A percentile compares a stretch with the other conserved stretches of the same genome.
Evolutionary conservation across 2,113 vertebrate species (phyloP).

Genomic region (Eulacestoma nigropectus): DNA sequence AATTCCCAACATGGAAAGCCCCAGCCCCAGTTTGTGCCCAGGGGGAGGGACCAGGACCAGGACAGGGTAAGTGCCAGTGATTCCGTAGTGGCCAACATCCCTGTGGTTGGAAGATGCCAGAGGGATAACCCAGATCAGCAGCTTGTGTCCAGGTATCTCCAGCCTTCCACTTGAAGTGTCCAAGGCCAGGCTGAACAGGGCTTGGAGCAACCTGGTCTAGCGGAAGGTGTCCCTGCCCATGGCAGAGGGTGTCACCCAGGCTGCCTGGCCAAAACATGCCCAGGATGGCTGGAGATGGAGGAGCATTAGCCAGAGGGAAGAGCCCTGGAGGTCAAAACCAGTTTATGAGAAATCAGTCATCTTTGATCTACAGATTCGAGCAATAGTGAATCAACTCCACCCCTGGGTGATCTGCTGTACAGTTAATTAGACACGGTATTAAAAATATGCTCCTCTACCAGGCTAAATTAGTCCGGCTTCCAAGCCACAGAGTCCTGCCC

Average conservation of each 20-base stretch:
- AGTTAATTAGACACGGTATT: conserved; percentile 35
- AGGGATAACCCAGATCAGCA: not conserved
- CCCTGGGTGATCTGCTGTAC: conserved; percentile 15
- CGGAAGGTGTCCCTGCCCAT: not conserved
- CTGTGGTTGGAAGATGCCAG: fast-evolving
- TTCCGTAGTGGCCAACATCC: fast-evolving
- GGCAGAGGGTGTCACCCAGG: not conserved
- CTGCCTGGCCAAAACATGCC: not conserved
- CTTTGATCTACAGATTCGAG: not conserved
- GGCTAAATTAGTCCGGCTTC: not conserved
- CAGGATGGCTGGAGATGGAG: not conserved
- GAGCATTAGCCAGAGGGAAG: not conserved
- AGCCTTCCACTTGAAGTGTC: not conserved
- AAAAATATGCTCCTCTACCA: conserved; percentile 26
- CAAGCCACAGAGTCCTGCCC: conserved; percentile 24
- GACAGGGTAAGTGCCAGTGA: not conserved
- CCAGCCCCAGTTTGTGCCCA: not conserved
- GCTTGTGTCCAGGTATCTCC: not conserved
- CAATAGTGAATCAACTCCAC: not conserved
- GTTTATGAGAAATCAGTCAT: conserved; percentile 23
- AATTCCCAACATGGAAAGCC: not conserved
- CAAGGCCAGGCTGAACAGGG: not conserved
- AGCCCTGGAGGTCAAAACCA: not conserved
- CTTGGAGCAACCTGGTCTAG: not conserved
- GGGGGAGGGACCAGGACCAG: not conserved